A percentile compares a stretch with the other conserved stretches of the same genome.
These are phyloP conservation scores for Danio kyathit DNA, from an alignment of 2,797 vertebrate species.

Conservation along the genomic window DNA sequence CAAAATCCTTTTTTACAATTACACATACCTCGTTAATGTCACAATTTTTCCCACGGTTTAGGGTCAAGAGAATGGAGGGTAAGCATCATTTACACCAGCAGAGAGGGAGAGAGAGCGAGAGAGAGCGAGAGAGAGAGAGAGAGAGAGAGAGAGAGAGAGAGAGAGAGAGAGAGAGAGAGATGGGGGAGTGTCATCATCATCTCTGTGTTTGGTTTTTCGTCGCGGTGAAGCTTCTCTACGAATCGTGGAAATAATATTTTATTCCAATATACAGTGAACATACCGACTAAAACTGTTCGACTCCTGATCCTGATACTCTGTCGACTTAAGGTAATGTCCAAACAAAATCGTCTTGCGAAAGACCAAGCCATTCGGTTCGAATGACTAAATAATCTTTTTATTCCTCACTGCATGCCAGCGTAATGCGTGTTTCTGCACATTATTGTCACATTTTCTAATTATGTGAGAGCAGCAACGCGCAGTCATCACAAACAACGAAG, in stretches of 20 bases:
- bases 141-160: constrained; percentile 42
- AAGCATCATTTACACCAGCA: background rate
- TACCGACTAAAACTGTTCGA: background rate
- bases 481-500: background rate
- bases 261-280: background rate
- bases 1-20: too few relatives aligned
- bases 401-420: background rate
- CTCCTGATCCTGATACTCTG: background rate
- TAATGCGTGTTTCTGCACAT: background rate
- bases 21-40: background rate
- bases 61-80: background rate
- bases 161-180: constrained; percentile 44
- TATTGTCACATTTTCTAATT: background rate
- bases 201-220: constrained; percentile 1
- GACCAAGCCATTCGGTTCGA: background rate
- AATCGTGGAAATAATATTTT: constrained; percentile 9
- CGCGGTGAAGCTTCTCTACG: background rate
- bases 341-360: background rate
- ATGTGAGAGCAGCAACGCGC: background rate
- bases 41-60: background rate
- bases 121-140: constrained; percentile 41
- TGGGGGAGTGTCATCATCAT: constrained; percentile 16
- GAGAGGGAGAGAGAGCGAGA: constrained; percentile 38
- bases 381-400: background rate
- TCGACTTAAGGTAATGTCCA: constrained; percentile 7